Percentiles rank a stretch among this genome's conserved stretches.
These are phyloP conservation scores for Nycticryphes semicollaris DNA, from an alignment of 2,113 vertebrate species.

Conservation along the genomic window DNA sequence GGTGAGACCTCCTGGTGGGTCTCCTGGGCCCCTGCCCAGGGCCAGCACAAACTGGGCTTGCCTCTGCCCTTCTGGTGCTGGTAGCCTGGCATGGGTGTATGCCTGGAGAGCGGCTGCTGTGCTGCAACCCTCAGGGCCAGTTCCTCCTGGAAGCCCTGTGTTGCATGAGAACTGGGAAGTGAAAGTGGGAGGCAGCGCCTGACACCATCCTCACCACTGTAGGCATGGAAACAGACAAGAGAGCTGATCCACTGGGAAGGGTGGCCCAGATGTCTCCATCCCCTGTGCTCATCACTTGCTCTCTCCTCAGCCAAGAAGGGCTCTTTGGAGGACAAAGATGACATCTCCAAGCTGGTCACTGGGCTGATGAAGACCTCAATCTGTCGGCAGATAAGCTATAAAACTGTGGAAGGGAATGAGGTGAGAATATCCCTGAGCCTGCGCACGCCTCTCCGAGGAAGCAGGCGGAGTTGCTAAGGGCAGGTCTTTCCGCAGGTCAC, in stretches of 20 bases:
- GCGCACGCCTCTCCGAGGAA: neutral
- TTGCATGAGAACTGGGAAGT: conserved; percentile 60
- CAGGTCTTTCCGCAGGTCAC: conserved; percentile 59
- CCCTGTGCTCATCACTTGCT: neutral
- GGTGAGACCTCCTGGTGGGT: neutral
- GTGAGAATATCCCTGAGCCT: neutral
- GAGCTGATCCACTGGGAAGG: neutral
- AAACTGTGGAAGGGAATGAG: conserved; percentile 86
- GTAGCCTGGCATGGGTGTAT: neutral
- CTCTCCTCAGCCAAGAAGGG: conserved; percentile 80
- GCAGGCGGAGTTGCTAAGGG: neutral
- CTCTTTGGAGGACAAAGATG: conserved; percentile 83
- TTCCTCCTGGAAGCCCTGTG: conserved; percentile 32
- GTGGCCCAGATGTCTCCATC: neutral
- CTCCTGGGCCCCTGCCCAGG: neutral
- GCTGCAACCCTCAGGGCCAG: neutral
- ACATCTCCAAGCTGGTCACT: conserved; percentile 91
- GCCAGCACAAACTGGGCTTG: neutral
- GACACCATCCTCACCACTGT: neutral
- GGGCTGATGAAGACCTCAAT: conserved; percentile 91
- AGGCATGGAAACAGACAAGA: neutral
- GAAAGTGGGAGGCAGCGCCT: conserved; percentile 36
- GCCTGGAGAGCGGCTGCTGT: conserved; percentile 7
- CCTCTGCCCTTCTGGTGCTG: neutral
- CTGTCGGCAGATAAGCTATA: conserved; percentile 88